These are phyloP conservation scores for Reticulitermes lucifugus DNA, from an alignment of 2,888 invertebrate genomes.

Conservation along the genomic window DNA sequence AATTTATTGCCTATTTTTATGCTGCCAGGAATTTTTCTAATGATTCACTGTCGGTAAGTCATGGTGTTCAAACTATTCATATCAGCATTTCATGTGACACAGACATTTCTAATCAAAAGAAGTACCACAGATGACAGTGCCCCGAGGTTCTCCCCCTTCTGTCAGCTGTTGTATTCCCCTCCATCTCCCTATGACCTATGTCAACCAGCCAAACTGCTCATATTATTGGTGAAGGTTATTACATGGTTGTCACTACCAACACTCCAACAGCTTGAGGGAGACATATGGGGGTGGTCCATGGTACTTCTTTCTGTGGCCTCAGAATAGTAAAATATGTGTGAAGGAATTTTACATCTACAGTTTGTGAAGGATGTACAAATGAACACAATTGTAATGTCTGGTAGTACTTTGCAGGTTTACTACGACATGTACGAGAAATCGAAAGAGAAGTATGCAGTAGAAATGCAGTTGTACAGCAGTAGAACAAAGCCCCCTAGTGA, in stretches of 20 bases:
- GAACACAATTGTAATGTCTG: constrained; percentile 7
- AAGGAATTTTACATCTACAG: background rate
- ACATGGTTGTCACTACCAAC: too few relatives aligned
- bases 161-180: too few relatives aligned
- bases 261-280: too few relatives aligned
- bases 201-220: too few relatives aligned
- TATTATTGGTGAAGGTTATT: too few relatives aligned
- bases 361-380: background rate
- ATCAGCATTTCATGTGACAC: background rate
- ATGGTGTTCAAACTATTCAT: background rate
- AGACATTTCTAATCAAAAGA: too few relatives aligned
- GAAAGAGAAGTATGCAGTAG: constrained; percentile 81
- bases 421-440: constrained; percentile 80
- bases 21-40: constrained; percentile 46
- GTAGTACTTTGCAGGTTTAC: constrained; percentile 72
- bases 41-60: constrained; percentile 24
- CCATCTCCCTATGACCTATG: too few relatives aligned
- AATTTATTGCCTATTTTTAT: background rate
- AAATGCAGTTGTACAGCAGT: constrained; percentile 70
- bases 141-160: too few relatives aligned
- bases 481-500: constrained; percentile 31
- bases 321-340: background rate
- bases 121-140: too few relatives aligned
- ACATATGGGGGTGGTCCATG: too few relatives aligned
- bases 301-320: too few relatives aligned